These are phyloP conservation scores for Drosophila fuyamai DNA, from an alignment of 1,140 invertebrate species.

Conservation along the genomic window DNA sequence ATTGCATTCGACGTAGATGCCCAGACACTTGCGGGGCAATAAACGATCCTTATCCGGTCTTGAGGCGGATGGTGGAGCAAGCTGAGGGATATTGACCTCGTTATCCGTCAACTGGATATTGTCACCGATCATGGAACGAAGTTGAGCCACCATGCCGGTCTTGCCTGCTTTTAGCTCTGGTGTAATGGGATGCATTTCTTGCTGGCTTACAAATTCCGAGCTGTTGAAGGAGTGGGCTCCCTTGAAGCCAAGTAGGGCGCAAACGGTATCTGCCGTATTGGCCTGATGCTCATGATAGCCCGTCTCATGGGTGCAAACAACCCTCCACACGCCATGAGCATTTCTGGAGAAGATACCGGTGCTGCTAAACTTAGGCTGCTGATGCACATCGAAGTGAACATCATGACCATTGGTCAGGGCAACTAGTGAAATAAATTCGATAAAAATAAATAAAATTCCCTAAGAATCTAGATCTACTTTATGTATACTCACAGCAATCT, in stretches of 20 bases:
- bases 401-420: slow-evolving; percentile 87
- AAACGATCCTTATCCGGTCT: slow-evolving; percentile 46
- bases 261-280: slow-evolving; percentile 57
- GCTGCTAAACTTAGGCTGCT: slow-evolving; percentile 86
- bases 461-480: not conserved
- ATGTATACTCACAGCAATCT: slow-evolving; percentile 87
- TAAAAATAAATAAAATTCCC: not conserved
- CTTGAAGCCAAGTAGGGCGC: slow-evolving; percentile 73
- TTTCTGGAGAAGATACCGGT: slow-evolving; percentile 88
- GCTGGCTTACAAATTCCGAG: slow-evolving; percentile 52
- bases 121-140: slow-evolving; percentile 43
- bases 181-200: slow-evolving; percentile 62
- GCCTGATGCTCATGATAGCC: slow-evolving; percentile 60
- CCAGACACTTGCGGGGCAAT: slow-evolving; percentile 50
- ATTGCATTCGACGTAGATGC: slow-evolving; percentile 77
- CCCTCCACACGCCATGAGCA: slow-evolving; percentile 87
- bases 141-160: slow-evolving; percentile 5
- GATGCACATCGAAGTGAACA: slow-evolving; percentile 86
- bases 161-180: slow-evolving; percentile 51
- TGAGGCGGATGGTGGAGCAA: not conserved
- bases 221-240: slow-evolving; percentile 71
- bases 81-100: slow-evolving; percentile 28
- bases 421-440: slow-evolving; percentile 83
- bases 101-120: slow-evolving; percentile 56
- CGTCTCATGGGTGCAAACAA: slow-evolving; percentile 86